Evolutionary conservation across 2,888 invertebrate species (phyloP).

Genomic region (Melolontha melolontha): DNA sequence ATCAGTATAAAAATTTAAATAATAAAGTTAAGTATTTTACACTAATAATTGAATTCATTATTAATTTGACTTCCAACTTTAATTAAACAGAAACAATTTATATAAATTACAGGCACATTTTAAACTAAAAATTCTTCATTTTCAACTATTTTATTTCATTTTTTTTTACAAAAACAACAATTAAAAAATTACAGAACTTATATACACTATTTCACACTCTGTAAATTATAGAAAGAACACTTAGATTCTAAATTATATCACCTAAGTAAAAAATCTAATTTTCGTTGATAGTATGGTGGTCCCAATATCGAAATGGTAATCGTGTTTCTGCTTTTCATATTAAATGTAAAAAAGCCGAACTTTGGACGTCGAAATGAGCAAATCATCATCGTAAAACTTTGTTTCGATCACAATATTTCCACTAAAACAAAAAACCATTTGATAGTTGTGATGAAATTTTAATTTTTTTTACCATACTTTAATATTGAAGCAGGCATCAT

Average conservation of each 20-base stretch:
- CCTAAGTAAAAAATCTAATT: conserved; percentile 8
- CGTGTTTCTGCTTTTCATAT: conserved; percentile 52
- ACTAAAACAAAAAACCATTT: conserved; percentile 70
- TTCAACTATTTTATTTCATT: not conserved
- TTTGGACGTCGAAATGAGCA: conserved; percentile 93
- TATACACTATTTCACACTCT: too few species aligned
- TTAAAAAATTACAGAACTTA: too few species aligned
- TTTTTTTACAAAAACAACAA: not conserved
- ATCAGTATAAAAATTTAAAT: too few species aligned
- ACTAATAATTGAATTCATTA: too few species aligned
- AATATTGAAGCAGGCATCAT: conserved; percentile 99
- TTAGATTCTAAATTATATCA: not conserved
- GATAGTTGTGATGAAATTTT: conserved; percentile 7
- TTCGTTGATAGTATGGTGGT: conserved; percentile 19
- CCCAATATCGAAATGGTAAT: conserved; percentile 22
- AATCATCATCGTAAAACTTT: conserved; percentile 94
- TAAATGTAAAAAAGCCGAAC: conserved; percentile 96
- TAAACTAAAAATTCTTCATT: not conserved
- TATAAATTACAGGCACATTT: too few species aligned
- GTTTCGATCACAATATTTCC: conserved; percentile 98
- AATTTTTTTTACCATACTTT: conserved; percentile 75
- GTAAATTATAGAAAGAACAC: not conserved
- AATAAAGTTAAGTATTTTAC: too few species aligned
- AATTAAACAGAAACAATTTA: too few species aligned
- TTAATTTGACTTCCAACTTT: too few species aligned